A percentile compares a stretch with the other conserved stretches of the same genome.
These are phyloP conservation scores for Drosophila teissieri DNA, from an alignment of 1,140 invertebrate genomes.

Conservation along the genomic window DNA sequence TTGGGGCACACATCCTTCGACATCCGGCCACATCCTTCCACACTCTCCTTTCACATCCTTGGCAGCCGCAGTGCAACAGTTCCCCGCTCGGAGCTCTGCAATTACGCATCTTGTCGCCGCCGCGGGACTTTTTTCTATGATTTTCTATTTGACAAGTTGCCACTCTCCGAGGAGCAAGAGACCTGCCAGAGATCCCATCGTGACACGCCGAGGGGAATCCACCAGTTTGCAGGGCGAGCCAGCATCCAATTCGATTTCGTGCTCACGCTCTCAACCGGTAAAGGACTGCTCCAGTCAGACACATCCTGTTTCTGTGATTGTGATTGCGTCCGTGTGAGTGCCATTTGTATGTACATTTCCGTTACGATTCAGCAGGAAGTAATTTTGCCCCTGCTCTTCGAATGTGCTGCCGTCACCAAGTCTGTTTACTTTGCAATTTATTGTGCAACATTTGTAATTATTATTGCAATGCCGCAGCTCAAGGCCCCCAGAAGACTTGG, in stretches of 20 bases:
- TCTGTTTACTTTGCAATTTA: constrained; percentile 82
- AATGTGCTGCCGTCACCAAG: constrained; percentile 33
- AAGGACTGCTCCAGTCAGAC: constrained; percentile 42
- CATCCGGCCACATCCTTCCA: constrained; percentile 53
- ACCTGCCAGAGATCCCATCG: constrained; percentile 20
- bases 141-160: constrained; percentile 81
- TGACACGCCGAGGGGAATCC: constrained; percentile 25
- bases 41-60: constrained; percentile 41
- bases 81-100: constrained; percentile 58
- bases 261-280: constrained; percentile 45
- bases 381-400: constrained; percentile 61
- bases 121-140: constrained; percentile 74
- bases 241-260: constrained; percentile 40
- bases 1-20: constrained; percentile 49
- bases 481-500: constrained; percentile 33
- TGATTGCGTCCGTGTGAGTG: constrained; percentile 56
- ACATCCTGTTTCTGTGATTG: constrained; percentile 52
- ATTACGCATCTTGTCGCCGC: constrained; percentile 79
- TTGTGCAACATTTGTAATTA: constrained; percentile 84
- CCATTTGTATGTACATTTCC: constrained; percentile 80
- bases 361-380: constrained; percentile 78
- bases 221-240: not conserved
- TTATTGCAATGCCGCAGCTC: constrained; percentile 74
- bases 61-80: constrained; percentile 61
- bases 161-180: constrained; percentile 32